These are phyloP conservation scores for Micoletzkya japonica DNA, from an alignment of 2,888 invertebrate species.

Conservation along the genomic window DNA sequence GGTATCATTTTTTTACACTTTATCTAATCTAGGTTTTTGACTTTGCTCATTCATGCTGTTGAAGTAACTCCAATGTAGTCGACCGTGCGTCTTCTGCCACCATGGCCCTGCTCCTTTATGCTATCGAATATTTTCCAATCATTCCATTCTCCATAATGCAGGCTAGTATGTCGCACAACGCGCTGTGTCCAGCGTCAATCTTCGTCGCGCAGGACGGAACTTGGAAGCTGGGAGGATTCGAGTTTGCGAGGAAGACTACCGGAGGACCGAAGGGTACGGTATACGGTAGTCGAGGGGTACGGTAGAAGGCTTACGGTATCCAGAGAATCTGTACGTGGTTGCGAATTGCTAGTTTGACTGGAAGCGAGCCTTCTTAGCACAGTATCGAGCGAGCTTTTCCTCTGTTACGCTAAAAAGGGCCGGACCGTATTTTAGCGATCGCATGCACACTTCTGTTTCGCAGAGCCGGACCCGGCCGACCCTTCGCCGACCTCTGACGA, in stretches of 20 bases:
- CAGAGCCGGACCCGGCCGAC: neutral
- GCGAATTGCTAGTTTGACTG: neutral
- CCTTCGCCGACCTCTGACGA: neutral
- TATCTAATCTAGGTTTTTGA: neutral
- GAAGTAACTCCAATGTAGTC: neutral
- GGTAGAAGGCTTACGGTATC: too few relatives aligned
- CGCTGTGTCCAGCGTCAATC: constrained; percentile 21
- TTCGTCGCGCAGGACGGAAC: constrained; percentile 22
- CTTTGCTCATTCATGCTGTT: neutral
- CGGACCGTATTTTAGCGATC: neutral
- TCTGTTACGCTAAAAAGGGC: too few relatives aligned
- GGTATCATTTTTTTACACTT: too few relatives aligned
- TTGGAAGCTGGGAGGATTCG: constrained; percentile 29
- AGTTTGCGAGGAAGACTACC: constrained; percentile 15
- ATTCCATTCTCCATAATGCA: too few relatives aligned
- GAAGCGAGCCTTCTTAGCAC: neutral
- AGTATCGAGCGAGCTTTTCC: too few relatives aligned
- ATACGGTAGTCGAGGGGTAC: too few relatives aligned
- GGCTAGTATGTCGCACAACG: constrained; percentile 28
- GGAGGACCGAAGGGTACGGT: constrained; percentile 8
- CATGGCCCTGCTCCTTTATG: neutral
- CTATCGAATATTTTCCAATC: neutral
- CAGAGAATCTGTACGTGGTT: too few relatives aligned
- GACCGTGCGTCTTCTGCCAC: neutral
- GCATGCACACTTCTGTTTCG: neutral